Base-by-base conservation (phyloP, 1,140 invertebrate species). In the Drosophila arawakana region DNA sequence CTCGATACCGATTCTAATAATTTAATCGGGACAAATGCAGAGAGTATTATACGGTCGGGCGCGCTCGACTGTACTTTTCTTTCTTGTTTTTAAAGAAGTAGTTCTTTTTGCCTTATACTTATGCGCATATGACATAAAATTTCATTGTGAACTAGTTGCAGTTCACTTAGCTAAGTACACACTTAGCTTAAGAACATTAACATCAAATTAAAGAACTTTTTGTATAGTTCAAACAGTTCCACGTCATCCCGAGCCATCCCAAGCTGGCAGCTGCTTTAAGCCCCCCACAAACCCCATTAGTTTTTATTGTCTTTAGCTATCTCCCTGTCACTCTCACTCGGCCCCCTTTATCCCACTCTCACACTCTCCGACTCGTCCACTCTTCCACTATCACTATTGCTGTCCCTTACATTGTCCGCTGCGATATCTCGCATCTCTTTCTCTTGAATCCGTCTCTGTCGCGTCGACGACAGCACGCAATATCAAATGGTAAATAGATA, bases 401-500 rank as follows among this genome's bases (percentile, higher is more conserved):
- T 13, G 25, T 30, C 25, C 25, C 25, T 30, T 30, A 30, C 25
- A 30, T 30, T 30, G 25, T 30, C 25, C 25, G 25, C 25, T 25
- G 4, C 25, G 25, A 25, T 25, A 25, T 25, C 25, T 25, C 2
- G 25, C 25, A 3, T 52, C 18, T 4, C 43, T 57, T n/a, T 30
- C 21, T 13, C 37, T 43, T 7, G 9, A n/a, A 9, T 21, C 10
- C 11, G 15, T 13, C 41, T 49, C 34, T 37, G 34, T 44, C 10
- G 11, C 63, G 18, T 21, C 55, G 71, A 61, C 49, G 50, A 66
- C 71, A 46, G 49, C 73, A 25, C 60, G 76, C 67, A 77, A 69
- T 86, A 88, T 86, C 80, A 86, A 86, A 82, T 70, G 71, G 76
- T 74, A 82, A 86, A 86, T 83, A 86, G 83, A 86, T 88, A 86